These are phyloP conservation scores for Drosophila sordidapex DNA, from an alignment of 2,888 invertebrate species.

Conservation along the genomic window DNA sequence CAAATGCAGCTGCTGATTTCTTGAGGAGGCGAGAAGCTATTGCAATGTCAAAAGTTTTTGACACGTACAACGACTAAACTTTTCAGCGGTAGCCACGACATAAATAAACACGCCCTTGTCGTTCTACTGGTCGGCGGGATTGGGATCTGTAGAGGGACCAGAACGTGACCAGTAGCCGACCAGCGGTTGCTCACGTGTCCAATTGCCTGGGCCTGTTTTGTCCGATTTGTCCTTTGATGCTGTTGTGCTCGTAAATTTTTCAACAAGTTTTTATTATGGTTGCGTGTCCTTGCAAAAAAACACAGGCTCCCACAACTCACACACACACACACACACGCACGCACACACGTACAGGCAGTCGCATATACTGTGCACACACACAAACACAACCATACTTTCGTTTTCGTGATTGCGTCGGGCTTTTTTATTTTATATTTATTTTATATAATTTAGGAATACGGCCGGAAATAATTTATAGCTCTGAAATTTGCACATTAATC, in stretches of 20 bases:
- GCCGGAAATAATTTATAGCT: constrained; percentile 66
- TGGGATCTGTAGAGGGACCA: constrained; percentile 27
- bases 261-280: constrained; percentile 74
- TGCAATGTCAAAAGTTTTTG: constrained; percentile 76
- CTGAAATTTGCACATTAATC: constrained; percentile 65
- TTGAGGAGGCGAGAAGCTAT: constrained; percentile 54
- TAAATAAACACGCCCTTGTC: constrained; percentile 71
- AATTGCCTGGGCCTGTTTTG: constrained; percentile 48
- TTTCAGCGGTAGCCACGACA: constrained; percentile 72
- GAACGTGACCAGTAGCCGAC: constrained; percentile 62
- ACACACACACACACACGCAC: neutral
- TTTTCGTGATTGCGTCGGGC: constrained; percentile 40
- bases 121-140: constrained; percentile 10
- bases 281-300: constrained; percentile 59
- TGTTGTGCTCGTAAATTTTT: constrained; percentile 68
- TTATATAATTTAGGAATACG: constrained; percentile 67
- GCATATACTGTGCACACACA: neutral
- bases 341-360: neutral
- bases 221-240: constrained; percentile 67
- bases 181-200: constrained; percentile 46
- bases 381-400: constrained; percentile 8
- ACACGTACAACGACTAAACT: constrained; percentile 74
- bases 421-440: constrained; percentile 64
- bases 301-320: constrained; percentile 13
- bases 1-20: constrained; percentile 55